These are phyloP conservation scores for Drosophila lutescens DNA, from an alignment of 2,888 invertebrate species.

Conservation along the genomic window DNA sequence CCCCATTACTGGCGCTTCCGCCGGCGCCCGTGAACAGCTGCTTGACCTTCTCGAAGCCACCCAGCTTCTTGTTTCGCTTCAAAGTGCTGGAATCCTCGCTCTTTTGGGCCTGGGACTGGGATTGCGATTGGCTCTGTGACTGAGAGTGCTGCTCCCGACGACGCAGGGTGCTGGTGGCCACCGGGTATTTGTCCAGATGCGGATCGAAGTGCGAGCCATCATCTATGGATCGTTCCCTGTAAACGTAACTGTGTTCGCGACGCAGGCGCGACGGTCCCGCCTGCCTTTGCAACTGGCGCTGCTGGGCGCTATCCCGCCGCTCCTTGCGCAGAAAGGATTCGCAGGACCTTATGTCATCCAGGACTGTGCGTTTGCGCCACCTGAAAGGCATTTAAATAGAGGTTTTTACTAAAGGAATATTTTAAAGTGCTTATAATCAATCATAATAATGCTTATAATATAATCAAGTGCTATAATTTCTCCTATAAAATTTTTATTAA, in stretches of 20 bases:
- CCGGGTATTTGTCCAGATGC: constrained; percentile 86
- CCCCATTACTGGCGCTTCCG: constrained; percentile 86
- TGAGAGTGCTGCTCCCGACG: constrained; percentile 71
- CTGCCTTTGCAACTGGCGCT: constrained; percentile 78
- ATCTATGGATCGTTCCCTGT: constrained; percentile 87
- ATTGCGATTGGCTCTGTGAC: constrained; percentile 20
- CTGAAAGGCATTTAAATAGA: constrained; percentile 44
- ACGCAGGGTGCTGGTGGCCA: constrained; percentile 83
- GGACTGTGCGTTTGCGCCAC: constrained; percentile 85
- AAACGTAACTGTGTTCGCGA: constrained; percentile 86
- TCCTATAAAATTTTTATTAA: too few relatives aligned
- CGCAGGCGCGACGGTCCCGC: constrained; percentile 68
- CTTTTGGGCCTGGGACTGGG: constrained; percentile 25
- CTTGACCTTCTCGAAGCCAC: constrained; percentile 91
- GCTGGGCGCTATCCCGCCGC: constrained; percentile 89
- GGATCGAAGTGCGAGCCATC: constrained; percentile 89
- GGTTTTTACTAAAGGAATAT: too few relatives aligned
- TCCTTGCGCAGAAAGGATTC: constrained; percentile 90
- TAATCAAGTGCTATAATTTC: too few relatives aligned
- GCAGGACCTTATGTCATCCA: constrained; percentile 89
- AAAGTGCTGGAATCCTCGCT: constrained; percentile 75
- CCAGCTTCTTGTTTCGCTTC: constrained; percentile 87
- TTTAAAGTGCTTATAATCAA: too few relatives aligned
- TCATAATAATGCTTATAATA: too few relatives aligned
- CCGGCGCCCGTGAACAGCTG: constrained; percentile 89